These are phyloP conservation scores for Ophthalmolycus amberensis DNA, from an alignment of 2,113 vertebrate species.

Conservation along the genomic window DNA sequence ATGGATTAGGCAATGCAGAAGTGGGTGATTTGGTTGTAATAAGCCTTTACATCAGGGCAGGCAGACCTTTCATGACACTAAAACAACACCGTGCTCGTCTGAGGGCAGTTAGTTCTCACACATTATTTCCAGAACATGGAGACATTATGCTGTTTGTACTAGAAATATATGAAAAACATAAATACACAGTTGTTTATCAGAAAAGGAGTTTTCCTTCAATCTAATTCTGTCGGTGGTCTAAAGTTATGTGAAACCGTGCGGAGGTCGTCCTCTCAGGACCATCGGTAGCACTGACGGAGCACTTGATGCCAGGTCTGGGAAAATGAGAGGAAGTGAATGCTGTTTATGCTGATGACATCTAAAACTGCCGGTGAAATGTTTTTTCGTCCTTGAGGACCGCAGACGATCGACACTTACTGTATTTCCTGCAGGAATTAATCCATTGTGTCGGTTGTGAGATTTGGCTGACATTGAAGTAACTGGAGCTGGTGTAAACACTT, in stretches of 20 bases:
- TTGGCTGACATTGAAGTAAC: constrained; percentile 66
- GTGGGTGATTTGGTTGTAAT: constrained; percentile 1
- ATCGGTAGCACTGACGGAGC: constrained; percentile 13
- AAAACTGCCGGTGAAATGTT: constrained; percentile 16
- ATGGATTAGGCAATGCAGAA: constrained; percentile 16
- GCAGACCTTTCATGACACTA: constrained; percentile 3
- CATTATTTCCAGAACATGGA: constrained; percentile 4
- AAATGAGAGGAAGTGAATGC: constrained; percentile 24
- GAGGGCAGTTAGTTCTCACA: constrained; percentile 31
- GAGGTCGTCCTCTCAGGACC: constrained; percentile 41
- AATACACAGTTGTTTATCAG: constrained; percentile 14
- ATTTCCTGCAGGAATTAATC: constrained; percentile 50
- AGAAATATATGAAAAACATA: constrained; percentile 34
- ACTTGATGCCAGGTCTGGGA: constrained; percentile 19
- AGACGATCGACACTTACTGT: constrained; percentile 14
- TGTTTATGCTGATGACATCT: constrained; percentile 42
- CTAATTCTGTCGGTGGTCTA: constrained; percentile 21
- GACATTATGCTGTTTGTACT: constrained; percentile 26
- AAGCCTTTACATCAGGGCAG: constrained; percentile 1
- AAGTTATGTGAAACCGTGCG: constrained; percentile 35
- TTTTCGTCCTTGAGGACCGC: constrained; percentile 52
- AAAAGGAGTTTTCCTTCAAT: constrained; percentile 10
- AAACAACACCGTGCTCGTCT: neutral
- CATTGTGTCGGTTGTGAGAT: constrained; percentile 45
- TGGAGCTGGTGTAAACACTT: constrained; percentile 33